Conservation (phyloP, 2,797 vertebrate genomes). For the Sebastiscus albofasciatus region DNA sequence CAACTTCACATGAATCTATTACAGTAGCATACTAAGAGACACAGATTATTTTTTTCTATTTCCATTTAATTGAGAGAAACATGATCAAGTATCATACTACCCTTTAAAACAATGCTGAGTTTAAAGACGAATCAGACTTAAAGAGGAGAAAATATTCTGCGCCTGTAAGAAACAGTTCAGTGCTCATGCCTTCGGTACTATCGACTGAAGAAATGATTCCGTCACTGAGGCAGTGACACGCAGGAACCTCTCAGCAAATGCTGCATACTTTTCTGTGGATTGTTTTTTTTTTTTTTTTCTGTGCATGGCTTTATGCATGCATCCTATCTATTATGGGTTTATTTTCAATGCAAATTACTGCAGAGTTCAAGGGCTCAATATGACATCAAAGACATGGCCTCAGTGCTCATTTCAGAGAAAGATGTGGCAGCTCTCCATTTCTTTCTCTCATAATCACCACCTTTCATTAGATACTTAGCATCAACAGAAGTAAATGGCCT, state of each 20-base stretch:
- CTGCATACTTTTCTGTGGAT: neutral
- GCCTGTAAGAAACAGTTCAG: neutral
- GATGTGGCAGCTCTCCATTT: slow-evolving; percentile 8
- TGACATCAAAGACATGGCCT: slow-evolving; percentile 41
- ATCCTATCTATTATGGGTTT: slow-evolving; percentile 1
- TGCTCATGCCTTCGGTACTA: neutral
- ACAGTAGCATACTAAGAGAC: neutral
- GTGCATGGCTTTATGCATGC: neutral
- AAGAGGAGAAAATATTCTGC: neutral
- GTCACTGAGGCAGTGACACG: neutral
- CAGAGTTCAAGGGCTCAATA: slow-evolving; percentile 33
- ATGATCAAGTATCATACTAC: neutral
- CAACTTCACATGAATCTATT: neutral
- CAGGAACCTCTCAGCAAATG: neutral
- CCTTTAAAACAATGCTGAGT: neutral
- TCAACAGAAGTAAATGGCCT: slow-evolving; percentile 21
- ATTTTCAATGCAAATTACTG: slow-evolving; percentile 55
- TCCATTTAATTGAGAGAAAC: neutral
- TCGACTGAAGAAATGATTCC: neutral
- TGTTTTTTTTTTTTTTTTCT: neutral
- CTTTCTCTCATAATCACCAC: neutral
- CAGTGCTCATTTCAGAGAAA: slow-evolving; percentile 21
- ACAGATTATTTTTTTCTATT: neutral
- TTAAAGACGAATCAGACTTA: neutral
- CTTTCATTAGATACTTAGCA: slow-evolving; percentile 30